phyloP scores from a whole-genome alignment of 2,797 vertebrate species.

The Anguilla megastoma region DNA sequence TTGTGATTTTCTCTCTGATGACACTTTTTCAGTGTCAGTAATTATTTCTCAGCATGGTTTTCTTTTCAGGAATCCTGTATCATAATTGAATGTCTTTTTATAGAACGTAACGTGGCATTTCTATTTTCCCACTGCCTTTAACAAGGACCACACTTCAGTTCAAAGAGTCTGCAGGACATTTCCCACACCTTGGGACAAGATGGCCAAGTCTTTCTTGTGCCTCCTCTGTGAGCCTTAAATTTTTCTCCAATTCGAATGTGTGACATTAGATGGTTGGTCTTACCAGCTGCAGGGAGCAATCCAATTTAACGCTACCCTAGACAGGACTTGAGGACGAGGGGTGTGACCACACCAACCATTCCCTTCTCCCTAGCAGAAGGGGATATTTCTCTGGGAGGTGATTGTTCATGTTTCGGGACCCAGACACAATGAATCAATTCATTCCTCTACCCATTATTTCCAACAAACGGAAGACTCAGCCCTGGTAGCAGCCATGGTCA shows the following conservation, averaged over 20 bases:
- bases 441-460: slow-evolving; percentile 46
- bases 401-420: slow-evolving; percentile 37
- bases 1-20: not conserved
- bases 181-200: not conserved
- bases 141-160: not conserved
- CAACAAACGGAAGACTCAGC: slow-evolving; percentile 41
- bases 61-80: not conserved
- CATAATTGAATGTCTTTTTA: not conserved
- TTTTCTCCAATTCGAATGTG: not conserved
- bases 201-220: not conserved
- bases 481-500: slow-evolving; percentile 17
- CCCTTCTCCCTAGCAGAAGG: slow-evolving; percentile 3
- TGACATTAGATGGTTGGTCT: not conserved
- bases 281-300: slow-evolving; percentile 3
- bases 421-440: slow-evolving; percentile 48
- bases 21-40: not conserved
- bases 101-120: not conserved
- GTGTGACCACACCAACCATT: not conserved
- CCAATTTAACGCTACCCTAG: slow-evolving; percentile 16
- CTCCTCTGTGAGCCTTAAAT: not conserved
- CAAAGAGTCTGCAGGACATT: not conserved
- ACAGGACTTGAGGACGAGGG: not conserved
- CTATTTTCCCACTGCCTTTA: not conserved
- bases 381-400: slow-evolving; percentile 37
- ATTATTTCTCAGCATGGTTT: not conserved